Evolutionary conservation across 2,113 vertebrate species (phyloP).

Genomic region (Oreochromis spilurus): DNA sequence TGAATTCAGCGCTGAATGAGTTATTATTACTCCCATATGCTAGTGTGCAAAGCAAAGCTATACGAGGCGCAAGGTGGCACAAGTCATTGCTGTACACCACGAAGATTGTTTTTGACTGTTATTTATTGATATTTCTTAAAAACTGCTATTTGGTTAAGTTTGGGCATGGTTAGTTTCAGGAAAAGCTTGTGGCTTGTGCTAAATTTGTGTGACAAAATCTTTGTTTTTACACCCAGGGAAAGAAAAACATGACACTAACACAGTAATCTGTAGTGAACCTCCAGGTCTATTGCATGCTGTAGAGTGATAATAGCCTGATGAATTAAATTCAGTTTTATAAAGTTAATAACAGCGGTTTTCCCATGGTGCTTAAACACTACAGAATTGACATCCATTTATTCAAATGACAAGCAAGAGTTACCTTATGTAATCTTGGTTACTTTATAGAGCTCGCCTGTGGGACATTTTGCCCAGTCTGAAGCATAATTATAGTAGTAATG

Average conservation of each 20-base stretch:
- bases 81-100: not conserved
- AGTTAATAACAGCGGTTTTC: not conserved
- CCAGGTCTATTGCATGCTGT: not conserved
- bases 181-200: not conserved
- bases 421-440: not conserved
- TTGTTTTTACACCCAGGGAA: not conserved
- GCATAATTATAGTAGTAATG: not conserved
- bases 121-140: not conserved
- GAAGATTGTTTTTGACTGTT: not conserved
- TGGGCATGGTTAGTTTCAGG: not conserved
- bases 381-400: not conserved
- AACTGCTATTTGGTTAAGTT: not conserved
- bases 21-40: not conserved
- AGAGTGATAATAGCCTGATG: not conserved
- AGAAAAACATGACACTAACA: not conserved
- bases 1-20: not conserved
- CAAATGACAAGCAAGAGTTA: not conserved
- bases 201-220: not conserved
- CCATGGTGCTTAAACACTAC: not conserved
- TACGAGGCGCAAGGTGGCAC: accelerated
- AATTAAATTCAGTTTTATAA: not conserved
- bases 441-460: not conserved
- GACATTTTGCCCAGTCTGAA: not conserved
- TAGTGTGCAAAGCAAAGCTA: not conserved
- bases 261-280: not conserved